Base-by-base conservation (phyloP, 2,888 invertebrate genomes). In the Clistopyga incitator region DNA sequence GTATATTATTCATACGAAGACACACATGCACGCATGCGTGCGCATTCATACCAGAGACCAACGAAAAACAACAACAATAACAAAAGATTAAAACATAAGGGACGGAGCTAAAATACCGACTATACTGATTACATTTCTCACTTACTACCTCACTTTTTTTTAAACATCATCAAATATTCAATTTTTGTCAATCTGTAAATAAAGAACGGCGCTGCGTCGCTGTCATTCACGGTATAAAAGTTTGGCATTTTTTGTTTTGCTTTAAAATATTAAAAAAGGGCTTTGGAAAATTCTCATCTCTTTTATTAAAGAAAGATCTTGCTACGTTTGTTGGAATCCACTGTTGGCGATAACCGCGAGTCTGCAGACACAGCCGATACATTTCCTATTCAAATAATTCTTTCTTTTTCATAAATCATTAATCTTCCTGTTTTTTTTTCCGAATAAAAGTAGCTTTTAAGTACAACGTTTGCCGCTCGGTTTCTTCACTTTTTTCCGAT, bases 41-140 rank as follows among this genome's bases (percentile, higher is more conserved):
- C 64, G n/a, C 59, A 72, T 52, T 52, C 68, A 38, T 8, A 67
- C 64, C 54, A 38, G 52, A 50, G 18, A n/a, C 45, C 52, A 20
- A 78, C 56, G 34, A 71, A 64, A 42, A 42, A 23, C 42, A 18
- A 78, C 13, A 45, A 45, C 13, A 45, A 45, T 1, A 8, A 45
- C 4, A 56, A 61, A 23, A 23, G 25, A n/a, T 38, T 52, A 59
- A 56, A 25, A 87, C 85, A 88, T 88, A 88, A 89, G 89, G 92
- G 92, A 92, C 92, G 92, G 92, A 92, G 89, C 91, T 90, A 91
- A 91, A 90, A 90, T 90, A 88, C 88, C 88, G 87, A 86, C 82
- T 87, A 87, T 89, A 90, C 85, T 87, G 87, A 88, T 80, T 86
- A 88, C 79, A 80, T 87, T 70, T 78, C 54, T 54, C 68, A 76